Evolutionary conservation across 2,888 invertebrate genomes (phyloP), one percentile per base, ranked within the genome.

Genomic region (Malthinus seriepunctatus): DNA sequence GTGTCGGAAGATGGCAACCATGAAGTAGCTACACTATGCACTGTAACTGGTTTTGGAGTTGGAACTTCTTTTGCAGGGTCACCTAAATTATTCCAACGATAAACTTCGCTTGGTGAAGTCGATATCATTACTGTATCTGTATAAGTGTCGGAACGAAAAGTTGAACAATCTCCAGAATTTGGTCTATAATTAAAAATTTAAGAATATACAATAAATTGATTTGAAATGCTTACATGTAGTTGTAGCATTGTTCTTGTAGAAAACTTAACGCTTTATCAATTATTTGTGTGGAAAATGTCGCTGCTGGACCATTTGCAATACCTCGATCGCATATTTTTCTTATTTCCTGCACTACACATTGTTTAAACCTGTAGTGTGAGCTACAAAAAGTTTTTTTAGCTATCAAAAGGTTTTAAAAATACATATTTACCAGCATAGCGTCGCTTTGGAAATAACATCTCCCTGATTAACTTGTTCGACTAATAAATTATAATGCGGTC

Each of bases 191-290:
- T 10, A 11, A 14, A 35, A 46, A 11, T 32, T 50, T 49, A 49
- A 37, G n/a, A n/a, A n/a, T n/a, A 23, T 23, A 23, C 23, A 33
- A 11, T 61, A 11, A 33, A n/a, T 7, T n/a, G 46, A 34, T 35
- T 37, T 33, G 10, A 31, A 23, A 23, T 54, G 76, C 81, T 81
- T 72, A 85, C 86, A 82, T 81, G 70, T 84, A 84, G 68, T 84
- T 83, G 47, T 79, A 75, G 70, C 86, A 86, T 67, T 85, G 84
- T 64, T 84, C 83, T 55, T 83, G 81, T 3, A 85, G 74, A 67
- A 85, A 85, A 62, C 82, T 83, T 39, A 86, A 71, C 1, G 85
- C 84, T 65, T 84, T 84, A 64, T 84, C 83, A 37, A 86, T 77
- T 50, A 83, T 81, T 68, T 84, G 83, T 6, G 76, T 73, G 0